Evolutionary conservation across 2,797 vertebrate species (phyloP), one percentile per base, ranked within the genome.

Genomic region (Apogon hyalosoma): DNA sequence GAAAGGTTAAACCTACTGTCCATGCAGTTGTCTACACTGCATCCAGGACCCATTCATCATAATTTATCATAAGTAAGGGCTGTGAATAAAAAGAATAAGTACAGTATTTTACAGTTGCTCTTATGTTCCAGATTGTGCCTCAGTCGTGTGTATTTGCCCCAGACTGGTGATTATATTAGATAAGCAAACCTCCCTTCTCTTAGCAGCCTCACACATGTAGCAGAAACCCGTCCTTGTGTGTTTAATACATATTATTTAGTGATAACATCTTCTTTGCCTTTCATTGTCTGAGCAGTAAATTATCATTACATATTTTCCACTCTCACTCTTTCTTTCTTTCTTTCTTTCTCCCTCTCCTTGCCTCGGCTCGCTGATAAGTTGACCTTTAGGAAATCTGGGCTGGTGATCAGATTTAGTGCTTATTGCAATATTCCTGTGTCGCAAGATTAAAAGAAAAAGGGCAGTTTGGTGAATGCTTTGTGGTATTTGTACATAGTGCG

Each of bases 331-430:
- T n/a, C 28, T 57, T 51, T 49, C 59, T 49, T 43, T 10, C 42
- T 90, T 8, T n/a, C 28, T 57, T 50, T 49, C 59, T 49, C 48
- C 9, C 42, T 90, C 93, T 92, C 92, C 42, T 59, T 47, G 4
- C 54, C 48, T 75, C 73, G 13, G 14, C 70, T 63, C 11, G 86
- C 92, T 95, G 94, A 96, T 95, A 94, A 77, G 90, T 71, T 95
- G 95, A 96, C 96, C 95, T 97, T 97, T 92, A 28, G 70, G 80
- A 94, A 96, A 95, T 96, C 93, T 94, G 90, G 84, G 90, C 93
- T 89, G 49, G 87, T 83, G 92, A 95, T 95, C 94, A 93, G 92
- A 94, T 93, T 90, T 90, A 94, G 88, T 75, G 85, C 81, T 94
- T 93, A 93, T 93, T 96, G 93, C 92, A 93, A 94, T 93, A 94